phyloP scores from a whole-genome alignment of 2,888 invertebrate genomes.

The Bembecia ichneumoniformis region DNA sequence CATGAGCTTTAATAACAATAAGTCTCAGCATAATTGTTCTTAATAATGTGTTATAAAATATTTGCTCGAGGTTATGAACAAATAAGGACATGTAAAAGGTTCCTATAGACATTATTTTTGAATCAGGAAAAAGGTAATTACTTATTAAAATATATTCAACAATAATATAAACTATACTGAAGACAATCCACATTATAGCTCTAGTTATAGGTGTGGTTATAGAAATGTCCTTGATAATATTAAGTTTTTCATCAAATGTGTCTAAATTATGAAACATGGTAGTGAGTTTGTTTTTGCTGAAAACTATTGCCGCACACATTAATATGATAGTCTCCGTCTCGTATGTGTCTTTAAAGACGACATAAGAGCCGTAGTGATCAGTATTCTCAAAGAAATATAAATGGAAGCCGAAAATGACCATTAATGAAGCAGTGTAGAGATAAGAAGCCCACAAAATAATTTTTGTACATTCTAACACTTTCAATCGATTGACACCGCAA shows the following conservation, averaged over 20 bases:
- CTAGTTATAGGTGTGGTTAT: constrained; percentile 17
- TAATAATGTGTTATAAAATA: constrained; percentile 32
- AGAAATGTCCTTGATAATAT: constrained; percentile 26
- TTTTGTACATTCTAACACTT: constrained; percentile 22
- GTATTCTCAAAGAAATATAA: constrained; percentile 6
- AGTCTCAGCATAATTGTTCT: constrained; percentile 30
- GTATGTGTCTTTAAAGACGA: constrained; percentile 24
- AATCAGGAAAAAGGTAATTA: not conserved
- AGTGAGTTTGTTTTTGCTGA: constrained; percentile 22
- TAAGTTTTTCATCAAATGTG: constrained; percentile 31
- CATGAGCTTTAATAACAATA: constrained; percentile 35
- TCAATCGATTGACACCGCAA: constrained; percentile 29
- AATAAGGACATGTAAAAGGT: constrained; percentile 5
- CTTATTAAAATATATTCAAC: not conserved
- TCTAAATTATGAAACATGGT: constrained; percentile 28
- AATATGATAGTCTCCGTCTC: constrained; percentile 28
- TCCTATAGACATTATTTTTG: not conserved
- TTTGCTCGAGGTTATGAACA: constrained; percentile 37
- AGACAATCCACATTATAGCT: constrained; percentile 16
- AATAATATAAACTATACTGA: not conserved
- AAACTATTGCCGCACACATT: constrained; percentile 19
- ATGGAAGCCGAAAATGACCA: constrained; percentile 12
- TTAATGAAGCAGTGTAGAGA: constrained; percentile 14
- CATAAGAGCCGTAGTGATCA: constrained; percentile 10
- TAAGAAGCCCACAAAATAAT: constrained; percentile 14